Conservation (phyloP, 2,888 invertebrate genomes). For the Drosophila neotestacea region DNA sequence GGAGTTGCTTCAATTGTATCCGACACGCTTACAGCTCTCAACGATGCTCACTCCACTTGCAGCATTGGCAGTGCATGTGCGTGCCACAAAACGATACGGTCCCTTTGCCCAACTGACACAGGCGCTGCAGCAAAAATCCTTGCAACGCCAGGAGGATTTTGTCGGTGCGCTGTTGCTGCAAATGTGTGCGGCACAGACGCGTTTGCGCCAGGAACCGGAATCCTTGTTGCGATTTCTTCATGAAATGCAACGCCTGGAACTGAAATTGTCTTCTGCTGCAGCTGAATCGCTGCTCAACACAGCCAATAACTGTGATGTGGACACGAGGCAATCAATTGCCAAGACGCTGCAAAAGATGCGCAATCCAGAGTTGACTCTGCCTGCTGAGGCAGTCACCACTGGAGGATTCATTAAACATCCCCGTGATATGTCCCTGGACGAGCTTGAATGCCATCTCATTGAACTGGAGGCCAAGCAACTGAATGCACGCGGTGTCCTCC, state of each 20-base stretch:
- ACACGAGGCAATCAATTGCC: slow-evolving; percentile 60
- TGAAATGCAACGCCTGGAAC: slow-evolving; percentile 82
- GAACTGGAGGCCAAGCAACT: slow-evolving; percentile 89
- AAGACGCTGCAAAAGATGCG: slow-evolving; percentile 83
- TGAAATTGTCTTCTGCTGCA: slow-evolving; percentile 86
- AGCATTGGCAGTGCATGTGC: slow-evolving; percentile 84
- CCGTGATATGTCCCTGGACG: slow-evolving; percentile 88
- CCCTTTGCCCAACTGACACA: slow-evolving; percentile 86
- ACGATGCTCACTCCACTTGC: slow-evolving; percentile 86
- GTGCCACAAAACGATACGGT: slow-evolving; percentile 85
- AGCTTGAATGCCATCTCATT: slow-evolving; percentile 88
- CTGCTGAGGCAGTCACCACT: slow-evolving; percentile 54
- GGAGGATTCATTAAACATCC: slow-evolving; percentile 86
- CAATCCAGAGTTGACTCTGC: slow-evolving; percentile 82
- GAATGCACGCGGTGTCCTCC: slow-evolving; percentile 89
- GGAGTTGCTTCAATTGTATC: slow-evolving; percentile 74
- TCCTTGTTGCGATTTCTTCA: slow-evolving; percentile 85
- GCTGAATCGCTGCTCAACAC: slow-evolving; percentile 84
- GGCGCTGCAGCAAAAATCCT: slow-evolving; percentile 85
- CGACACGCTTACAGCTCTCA: slow-evolving; percentile 86
- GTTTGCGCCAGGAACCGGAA: slow-evolving; percentile 84
- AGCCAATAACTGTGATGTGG: slow-evolving; percentile 40
- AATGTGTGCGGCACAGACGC: slow-evolving; percentile 85
- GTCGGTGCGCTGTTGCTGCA: slow-evolving; percentile 87
- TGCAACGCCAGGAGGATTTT: slow-evolving; percentile 86